Conservation (phyloP, 2,113 vertebrate genomes). For the Sapayoa aenigma region DNA sequence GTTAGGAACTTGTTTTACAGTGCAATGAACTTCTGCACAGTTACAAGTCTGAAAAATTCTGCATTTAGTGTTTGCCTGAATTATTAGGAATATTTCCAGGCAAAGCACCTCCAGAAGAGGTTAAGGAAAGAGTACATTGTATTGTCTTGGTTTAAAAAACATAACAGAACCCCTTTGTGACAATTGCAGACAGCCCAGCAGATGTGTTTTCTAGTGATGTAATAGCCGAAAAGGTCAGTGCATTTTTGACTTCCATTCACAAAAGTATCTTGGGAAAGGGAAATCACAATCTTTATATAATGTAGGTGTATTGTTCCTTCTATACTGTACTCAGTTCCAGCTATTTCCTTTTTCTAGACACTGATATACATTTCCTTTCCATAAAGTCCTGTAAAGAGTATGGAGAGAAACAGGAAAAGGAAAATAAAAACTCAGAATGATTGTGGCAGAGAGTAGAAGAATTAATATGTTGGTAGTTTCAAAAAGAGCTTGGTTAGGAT, state of each 20-base stretch:
- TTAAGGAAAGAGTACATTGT: not conserved
- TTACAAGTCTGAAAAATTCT: not conserved
- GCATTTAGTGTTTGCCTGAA: not conserved
- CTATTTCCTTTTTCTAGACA: constrained; percentile 22
- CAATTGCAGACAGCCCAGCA: not conserved
- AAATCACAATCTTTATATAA: constrained; percentile 18
- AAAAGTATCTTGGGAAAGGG: constrained; percentile 28
- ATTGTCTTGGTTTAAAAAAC: not conserved
- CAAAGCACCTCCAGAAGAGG: not conserved
- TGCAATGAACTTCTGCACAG: not conserved
- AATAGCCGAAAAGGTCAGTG: constrained; percentile 28
- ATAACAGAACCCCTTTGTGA: not conserved
- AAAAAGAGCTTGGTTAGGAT: not conserved
- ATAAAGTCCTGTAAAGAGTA: not conserved
- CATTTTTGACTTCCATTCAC: constrained; percentile 7
- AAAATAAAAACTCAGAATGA: not conserved
- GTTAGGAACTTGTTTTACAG: not conserved
- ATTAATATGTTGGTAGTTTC: not conserved
- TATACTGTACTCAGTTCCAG: not conserved
- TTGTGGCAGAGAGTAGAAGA: not conserved
- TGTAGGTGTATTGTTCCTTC: constrained; percentile 7
- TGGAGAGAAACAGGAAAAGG: not conserved
- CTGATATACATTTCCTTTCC: constrained; percentile 18
- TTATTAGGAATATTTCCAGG: not conserved
- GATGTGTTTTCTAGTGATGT: constrained; percentile 53